These are phyloP conservation scores for Axinella damicornis DNA, from an alignment of 37 sponge, comb jelly and placozoan genomes.

Conservation along the genomic window DNA sequence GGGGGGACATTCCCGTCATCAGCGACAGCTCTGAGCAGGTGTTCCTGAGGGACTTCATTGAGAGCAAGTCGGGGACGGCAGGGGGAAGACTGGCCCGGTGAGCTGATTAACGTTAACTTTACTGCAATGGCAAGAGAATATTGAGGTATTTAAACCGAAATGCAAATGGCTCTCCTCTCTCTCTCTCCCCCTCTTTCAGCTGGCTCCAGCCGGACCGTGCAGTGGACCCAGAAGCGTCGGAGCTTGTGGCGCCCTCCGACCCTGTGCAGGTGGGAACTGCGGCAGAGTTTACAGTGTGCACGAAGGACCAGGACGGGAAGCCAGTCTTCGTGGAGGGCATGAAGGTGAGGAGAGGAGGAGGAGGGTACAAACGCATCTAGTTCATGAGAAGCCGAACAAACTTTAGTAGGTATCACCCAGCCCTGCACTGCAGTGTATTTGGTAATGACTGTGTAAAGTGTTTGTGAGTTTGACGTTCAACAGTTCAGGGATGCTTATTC, in stretches of 20 bases:
- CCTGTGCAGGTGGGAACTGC: conserved; percentile 24
- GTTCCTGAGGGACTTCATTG: conserved; percentile 91
- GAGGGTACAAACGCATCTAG: too few species aligned
- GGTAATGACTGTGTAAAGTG: too few species aligned
- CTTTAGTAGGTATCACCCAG: too few species aligned
- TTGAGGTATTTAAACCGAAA: too few species aligned
- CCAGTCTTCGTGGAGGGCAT: conserved; percentile 81
- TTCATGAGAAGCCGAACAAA: too few species aligned
- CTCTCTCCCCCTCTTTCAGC: conserved; percentile 31
- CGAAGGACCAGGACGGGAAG: conserved; percentile 79
- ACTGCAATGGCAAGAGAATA: too few species aligned
- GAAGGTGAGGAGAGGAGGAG: conserved; percentile 60
- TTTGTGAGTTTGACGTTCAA: too few species aligned
- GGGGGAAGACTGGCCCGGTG: conserved; percentile 94
- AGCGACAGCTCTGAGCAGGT: conserved; percentile 47
- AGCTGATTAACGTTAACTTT: too few species aligned
- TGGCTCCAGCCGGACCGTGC: conserved; percentile 92
- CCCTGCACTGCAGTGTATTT: too few species aligned
- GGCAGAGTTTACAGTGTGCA: conserved; percentile 43
- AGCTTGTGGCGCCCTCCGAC: conserved; percentile 43
- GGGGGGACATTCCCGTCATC: conserved; percentile 59
- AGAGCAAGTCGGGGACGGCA: conserved; percentile 71
- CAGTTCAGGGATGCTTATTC: too few species aligned
- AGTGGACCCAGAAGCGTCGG: conserved; percentile 78
- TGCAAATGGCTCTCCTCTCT: too few species aligned